Conservation (phyloP, 2,888 invertebrate species). For the Troides oblongomaculatus region DNA sequence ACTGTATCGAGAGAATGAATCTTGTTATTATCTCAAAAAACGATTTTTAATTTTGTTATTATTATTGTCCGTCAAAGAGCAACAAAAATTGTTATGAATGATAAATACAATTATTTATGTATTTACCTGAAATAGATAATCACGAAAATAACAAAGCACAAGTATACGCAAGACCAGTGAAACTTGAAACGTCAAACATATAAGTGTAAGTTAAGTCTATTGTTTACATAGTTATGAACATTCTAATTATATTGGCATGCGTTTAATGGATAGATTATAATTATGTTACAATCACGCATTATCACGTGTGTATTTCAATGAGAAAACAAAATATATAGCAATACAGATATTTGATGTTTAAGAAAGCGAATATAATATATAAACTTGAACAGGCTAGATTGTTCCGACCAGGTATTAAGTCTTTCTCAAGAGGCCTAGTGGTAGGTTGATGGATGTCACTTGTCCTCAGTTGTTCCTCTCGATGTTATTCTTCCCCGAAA, state of each 20-base stretch:
- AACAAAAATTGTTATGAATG: background rate
- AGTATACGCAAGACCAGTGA: background rate
- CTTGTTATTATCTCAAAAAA: too few species aligned
- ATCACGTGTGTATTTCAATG: background rate
- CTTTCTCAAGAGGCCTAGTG: too few species aligned
- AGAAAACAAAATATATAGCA: background rate
- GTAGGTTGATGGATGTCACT: too few species aligned
- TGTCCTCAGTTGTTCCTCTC: too few species aligned
- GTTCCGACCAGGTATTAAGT: too few species aligned
- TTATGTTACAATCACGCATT: background rate
- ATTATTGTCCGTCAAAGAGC: background rate
- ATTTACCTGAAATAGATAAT: background rate
- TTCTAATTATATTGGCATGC: background rate
- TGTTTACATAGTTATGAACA: background rate
- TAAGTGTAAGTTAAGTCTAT: background rate
- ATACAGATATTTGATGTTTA: background rate
- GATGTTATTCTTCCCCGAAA: background rate
- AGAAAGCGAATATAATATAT: too few species aligned
- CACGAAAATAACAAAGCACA: background rate
- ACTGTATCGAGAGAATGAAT: too few species aligned
- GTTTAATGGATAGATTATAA: background rate
- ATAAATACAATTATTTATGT: background rate
- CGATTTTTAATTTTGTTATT: too few species aligned
- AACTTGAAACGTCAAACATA: background rate
- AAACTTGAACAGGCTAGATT: too few species aligned